phyloP scores from a whole-genome alignment of 1,140 invertebrate genomes.

The Drosophila santomea region DNA sequence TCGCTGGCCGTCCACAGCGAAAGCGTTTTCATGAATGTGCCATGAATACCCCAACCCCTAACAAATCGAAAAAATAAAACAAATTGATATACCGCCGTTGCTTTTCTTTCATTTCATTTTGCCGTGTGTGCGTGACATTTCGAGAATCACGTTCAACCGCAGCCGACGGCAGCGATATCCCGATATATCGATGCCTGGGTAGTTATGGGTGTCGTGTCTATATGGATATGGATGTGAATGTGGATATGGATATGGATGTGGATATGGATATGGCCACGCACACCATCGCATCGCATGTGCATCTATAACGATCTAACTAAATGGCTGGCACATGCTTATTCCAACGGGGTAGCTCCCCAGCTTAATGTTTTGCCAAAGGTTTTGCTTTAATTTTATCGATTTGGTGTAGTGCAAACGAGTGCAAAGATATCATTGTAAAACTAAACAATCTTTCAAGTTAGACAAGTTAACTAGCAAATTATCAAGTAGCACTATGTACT shows the following conservation, averaged over 20 bases:
- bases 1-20: constrained; percentile 29
- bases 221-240: constrained; percentile 45
- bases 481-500: too few species aligned
- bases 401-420: background rate
- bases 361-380: constrained; percentile 17
- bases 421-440: background rate
- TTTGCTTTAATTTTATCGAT: constrained; percentile 50
- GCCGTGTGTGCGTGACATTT: constrained; percentile 73
- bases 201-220: constrained; percentile 49
- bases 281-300: constrained; percentile 15
- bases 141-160: constrained; percentile 75
- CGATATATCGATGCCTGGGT: constrained; percentile 56
- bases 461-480: too few species aligned
- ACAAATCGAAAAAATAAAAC: constrained; percentile 22
- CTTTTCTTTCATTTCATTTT: constrained; percentile 37
- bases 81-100: constrained; percentile 47
- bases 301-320: constrained; percentile 62
- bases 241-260: constrained; percentile 46
- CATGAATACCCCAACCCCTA: background rate
- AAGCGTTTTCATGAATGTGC: constrained; percentile 37
- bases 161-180: constrained; percentile 50
- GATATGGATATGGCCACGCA: constrained; percentile 29
- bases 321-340: constrained; percentile 51
- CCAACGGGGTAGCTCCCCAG: constrained; percentile 35
- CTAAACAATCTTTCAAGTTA: too few species aligned